These are phyloP conservation scores for Psittacula derbiana DNA, from an alignment of 2,797 vertebrate genomes.

Conservation along the genomic window DNA sequence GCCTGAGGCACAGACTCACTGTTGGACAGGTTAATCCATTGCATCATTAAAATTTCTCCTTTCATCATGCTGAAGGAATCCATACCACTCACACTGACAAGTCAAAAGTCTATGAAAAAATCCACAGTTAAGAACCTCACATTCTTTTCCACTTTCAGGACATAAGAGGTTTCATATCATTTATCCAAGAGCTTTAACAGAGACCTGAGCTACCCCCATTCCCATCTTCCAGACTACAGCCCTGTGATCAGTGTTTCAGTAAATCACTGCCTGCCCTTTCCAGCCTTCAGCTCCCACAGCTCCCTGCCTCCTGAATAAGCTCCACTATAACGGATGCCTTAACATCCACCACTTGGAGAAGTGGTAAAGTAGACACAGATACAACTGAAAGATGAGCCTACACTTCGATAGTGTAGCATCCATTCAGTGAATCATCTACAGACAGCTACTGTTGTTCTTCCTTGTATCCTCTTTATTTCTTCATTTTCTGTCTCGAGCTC, in stretches of 20 bases:
- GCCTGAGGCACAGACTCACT: neutral
- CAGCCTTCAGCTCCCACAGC: neutral
- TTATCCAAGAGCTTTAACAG: neutral
- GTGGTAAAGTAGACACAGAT: neutral
- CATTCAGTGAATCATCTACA: neutral
- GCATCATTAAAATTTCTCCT: neutral
- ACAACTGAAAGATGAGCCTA: neutral
- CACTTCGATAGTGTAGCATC: neutral
- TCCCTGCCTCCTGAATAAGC: neutral
- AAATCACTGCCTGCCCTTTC: neutral
- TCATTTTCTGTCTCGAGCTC: neutral
- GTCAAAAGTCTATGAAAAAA: neutral
- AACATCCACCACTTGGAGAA: neutral
- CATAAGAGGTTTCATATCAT: neutral
- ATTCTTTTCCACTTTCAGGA: neutral
- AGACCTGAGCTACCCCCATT: neutral
- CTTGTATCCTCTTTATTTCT: neutral
- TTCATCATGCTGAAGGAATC: neutral
- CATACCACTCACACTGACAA: fast-evolving
- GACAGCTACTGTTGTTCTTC: neutral
- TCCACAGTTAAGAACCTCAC: neutral
- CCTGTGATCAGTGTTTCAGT: neutral
- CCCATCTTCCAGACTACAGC: neutral
- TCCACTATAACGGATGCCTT: neutral
- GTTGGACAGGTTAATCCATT: neutral